These are phyloP conservation scores for Bufotes viridis DNA, from an alignment of 2,797 vertebrate species.

Conservation along the genomic window DNA sequence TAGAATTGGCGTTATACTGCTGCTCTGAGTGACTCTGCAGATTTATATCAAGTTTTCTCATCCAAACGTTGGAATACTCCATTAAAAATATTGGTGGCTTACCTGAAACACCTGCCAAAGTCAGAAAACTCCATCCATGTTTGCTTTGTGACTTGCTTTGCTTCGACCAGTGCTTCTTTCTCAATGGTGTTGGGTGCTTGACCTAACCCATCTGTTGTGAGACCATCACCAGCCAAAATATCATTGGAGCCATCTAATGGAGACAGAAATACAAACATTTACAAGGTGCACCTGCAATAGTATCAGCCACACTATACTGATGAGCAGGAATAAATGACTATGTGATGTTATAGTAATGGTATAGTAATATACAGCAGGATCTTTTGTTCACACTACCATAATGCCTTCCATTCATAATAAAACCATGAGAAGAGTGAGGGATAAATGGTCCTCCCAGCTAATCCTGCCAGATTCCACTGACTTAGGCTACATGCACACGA, in stretches of 20 bases:
- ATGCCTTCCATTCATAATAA: no score
- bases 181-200: constrained; percentile 41
- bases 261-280: neutral
- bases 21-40: no score
- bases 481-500: no score
- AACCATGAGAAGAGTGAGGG: no score
- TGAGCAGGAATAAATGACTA: neutral
- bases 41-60: no score
- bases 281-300: neutral
- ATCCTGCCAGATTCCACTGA: neutral
- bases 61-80: no score
- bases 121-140: constrained; percentile 88
- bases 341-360: neutral
- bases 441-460: neutral
- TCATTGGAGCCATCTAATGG: neutral
- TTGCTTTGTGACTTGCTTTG: constrained; percentile 71
- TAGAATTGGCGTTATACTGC: no score
- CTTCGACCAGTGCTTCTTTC: constrained; percentile 67
- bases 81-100: constrained; percentile 65
- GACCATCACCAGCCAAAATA: constrained; percentile 63
- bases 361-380: neutral
- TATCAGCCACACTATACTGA: neutral
- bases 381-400: no score
- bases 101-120: constrained; percentile 91
- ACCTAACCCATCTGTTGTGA: constrained; percentile 56